phyloP scores from a whole-genome alignment of 2,888 invertebrate species.

The Melipona beecheii region DNA sequence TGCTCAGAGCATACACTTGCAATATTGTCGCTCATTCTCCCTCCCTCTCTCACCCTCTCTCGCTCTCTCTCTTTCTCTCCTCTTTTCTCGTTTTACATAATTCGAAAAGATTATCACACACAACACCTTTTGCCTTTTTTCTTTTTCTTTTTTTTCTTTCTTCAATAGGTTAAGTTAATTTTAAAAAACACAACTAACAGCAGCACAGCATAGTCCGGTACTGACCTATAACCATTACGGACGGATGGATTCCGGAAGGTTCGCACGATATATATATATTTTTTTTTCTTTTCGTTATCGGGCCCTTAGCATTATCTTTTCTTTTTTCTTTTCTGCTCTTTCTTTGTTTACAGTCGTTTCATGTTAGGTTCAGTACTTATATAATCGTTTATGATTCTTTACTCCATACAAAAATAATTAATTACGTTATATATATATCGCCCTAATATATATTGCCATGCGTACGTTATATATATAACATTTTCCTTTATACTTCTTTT shows the following conservation, averaged over 20 bases:
- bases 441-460: conserved; percentile 33
- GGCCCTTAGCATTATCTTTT: conserved; percentile 37
- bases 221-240: conserved; percentile 84
- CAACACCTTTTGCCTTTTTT: conserved; percentile 5
- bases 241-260: conserved; percentile 80
- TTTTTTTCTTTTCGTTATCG: conserved; percentile 44
- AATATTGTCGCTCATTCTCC: conserved; percentile 23
- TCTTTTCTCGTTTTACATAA: conserved; percentile 65
- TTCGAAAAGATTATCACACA: conserved; percentile 23
- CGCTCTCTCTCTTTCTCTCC: conserved; percentile 35
- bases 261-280: conserved; percentile 61
- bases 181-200: conserved; percentile 78
- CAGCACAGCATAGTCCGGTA: conserved; percentile 84
- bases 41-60: conserved; percentile 38
- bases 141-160: too few species aligned
- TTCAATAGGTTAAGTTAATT: conserved; percentile 70
- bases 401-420: conserved; percentile 62
- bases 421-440: conserved; percentile 56
- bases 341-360: conserved; percentile 66
- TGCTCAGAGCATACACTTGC: conserved; percentile 64
- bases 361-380: conserved; percentile 81
- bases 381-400: conserved; percentile 74
- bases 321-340: conserved; percentile 3
- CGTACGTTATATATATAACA: conserved; percentile 48
- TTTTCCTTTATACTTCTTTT: conserved; percentile 59